A percentile compares a stretch with the other conserved stretches of the same genome.
These are phyloP conservation scores for Drosophila antonietae DNA, from an alignment of 2,888 invertebrate genomes.

Conservation along the genomic window DNA sequence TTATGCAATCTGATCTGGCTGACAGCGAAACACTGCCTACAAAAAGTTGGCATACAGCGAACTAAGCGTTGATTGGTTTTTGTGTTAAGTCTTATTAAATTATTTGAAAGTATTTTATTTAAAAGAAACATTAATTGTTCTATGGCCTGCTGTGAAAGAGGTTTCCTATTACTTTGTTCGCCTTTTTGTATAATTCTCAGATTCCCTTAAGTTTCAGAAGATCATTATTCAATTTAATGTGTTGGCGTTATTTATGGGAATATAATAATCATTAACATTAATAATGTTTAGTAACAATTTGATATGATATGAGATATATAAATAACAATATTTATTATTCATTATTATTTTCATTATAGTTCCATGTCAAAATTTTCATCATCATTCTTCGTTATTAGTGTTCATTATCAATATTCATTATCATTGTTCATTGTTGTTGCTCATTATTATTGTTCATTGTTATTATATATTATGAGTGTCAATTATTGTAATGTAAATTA, in stretches of 20 bases:
- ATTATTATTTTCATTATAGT: not conserved
- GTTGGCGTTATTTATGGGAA: no score
- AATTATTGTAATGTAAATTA: no score
- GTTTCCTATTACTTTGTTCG: no score
- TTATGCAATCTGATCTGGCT: conserved; percentile 17
- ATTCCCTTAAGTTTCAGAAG: no score
- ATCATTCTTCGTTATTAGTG: not conserved
- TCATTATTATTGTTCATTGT: not conserved
- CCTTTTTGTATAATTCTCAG: not conserved
- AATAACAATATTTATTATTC: not conserved
- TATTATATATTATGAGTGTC: not conserved
- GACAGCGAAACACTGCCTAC: conserved; percentile 23
- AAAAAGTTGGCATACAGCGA: conserved; percentile 10
- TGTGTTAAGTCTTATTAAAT: not conserved
- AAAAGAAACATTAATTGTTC: not conserved
- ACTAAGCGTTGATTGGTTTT: not conserved
- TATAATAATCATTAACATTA: not conserved
- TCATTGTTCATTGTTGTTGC: not conserved
- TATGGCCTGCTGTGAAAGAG: no score
- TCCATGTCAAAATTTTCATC: not conserved
- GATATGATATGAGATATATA: no score
- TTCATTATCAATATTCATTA: no score
- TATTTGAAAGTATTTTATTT: not conserved
- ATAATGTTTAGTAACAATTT: not conserved
- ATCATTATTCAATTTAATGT: no score